Evolutionary conservation across 1,140 invertebrate species (phyloP).

Genomic region (Drosophila lacteicornis): DNA sequence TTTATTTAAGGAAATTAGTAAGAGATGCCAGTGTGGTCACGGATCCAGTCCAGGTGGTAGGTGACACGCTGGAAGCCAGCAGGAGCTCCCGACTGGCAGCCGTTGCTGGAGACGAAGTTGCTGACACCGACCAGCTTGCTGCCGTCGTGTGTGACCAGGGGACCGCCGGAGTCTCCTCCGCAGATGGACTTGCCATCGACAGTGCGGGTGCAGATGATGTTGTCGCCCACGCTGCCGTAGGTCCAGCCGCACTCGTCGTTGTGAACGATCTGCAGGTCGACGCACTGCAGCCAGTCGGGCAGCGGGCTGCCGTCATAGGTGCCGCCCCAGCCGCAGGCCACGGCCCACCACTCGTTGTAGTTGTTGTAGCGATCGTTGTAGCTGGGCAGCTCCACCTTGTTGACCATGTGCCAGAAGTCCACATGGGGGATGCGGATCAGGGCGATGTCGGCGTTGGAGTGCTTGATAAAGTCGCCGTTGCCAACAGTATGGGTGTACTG

Average conservation of each 20-base stretch:
- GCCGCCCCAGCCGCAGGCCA: constrained; percentile 65
- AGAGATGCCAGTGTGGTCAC: constrained; percentile 65
- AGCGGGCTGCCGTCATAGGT: constrained; percentile 52
- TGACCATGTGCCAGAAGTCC: constrained; percentile 57
- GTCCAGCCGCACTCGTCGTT: constrained; percentile 30
- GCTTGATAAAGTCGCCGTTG: constrained; percentile 47
- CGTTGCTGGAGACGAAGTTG: constrained; percentile 46
- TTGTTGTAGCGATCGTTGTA: constrained; percentile 55
- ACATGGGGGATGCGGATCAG: constrained; percentile 51
- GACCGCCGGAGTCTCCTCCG: constrained; percentile 86
- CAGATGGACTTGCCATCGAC: constrained; percentile 71
- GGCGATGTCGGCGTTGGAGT: constrained; percentile 43
- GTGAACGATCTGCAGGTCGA: constrained; percentile 60
- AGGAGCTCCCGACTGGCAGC: constrained; percentile 83
- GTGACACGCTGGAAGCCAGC: constrained; percentile 86
- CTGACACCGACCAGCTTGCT: constrained; percentile 52
- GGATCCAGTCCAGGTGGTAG: constrained; percentile 86
- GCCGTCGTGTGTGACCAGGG: constrained; percentile 75
- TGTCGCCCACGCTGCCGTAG: constrained; percentile 36
- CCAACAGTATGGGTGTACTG: constrained; percentile 49
- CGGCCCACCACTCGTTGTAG: constrained; percentile 49
- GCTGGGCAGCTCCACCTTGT: constrained; percentile 60
- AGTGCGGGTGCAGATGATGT: constrained; percentile 63
- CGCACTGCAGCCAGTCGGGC: constrained; percentile 54
- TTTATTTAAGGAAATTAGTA: constrained; percentile 47